These are phyloP conservation scores for Drosophila helvetica DNA, from an alignment of 2,888 invertebrate species.

Conservation along the genomic window DNA sequence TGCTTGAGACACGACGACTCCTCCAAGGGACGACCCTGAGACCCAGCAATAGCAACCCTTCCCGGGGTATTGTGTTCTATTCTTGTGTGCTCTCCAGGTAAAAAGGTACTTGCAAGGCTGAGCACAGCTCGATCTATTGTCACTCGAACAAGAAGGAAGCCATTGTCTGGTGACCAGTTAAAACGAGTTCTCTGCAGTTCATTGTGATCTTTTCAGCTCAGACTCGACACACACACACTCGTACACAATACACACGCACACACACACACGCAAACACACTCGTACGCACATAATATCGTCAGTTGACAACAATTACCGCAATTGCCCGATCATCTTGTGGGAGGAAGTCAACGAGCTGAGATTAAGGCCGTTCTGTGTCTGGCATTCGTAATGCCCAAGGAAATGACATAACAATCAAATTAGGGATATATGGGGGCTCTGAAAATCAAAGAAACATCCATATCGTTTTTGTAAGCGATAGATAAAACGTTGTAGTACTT, in stretches of 20 bases:
- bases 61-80: neutral
- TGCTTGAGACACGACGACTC: neutral
- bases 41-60: conserved; percentile 1
- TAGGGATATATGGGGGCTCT: neutral
- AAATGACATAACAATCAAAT: conserved; percentile 47
- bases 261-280: conserved; percentile 14
- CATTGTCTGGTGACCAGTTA: conserved; percentile 31
- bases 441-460: neutral
- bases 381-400: conserved; percentile 21
- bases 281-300: conserved; percentile 52
- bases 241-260: conserved; percentile 27
- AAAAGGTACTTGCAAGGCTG: neutral
- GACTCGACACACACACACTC: conserved; percentile 21
- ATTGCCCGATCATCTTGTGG: conserved; percentile 60
- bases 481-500: too few species aligned
- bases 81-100: neutral
- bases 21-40: neutral
- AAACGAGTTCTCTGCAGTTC: conserved; percentile 47
- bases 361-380: conserved; percentile 25
- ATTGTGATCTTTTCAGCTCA: conserved; percentile 27
- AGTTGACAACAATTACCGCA: conserved; percentile 63
- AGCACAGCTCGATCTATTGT: neutral
- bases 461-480: neutral
- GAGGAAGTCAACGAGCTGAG: conserved; percentile 57
- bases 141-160: neutral